Base-by-base conservation (phyloP, 2,797 vertebrate genomes). In the Catostomus latipinnis region DNA sequence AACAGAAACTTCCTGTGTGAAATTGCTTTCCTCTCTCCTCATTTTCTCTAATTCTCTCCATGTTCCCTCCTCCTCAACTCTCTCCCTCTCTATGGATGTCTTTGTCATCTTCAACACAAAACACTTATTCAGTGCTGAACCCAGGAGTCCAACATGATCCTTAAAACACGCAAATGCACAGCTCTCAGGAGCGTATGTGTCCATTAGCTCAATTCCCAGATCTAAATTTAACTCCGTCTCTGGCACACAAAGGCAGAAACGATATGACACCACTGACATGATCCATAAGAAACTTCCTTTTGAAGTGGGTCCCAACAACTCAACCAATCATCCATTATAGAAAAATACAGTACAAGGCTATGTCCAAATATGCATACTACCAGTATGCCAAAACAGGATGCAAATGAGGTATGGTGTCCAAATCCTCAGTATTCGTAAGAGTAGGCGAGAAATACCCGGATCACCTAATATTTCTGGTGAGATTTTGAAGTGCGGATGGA, bases 41-140 rank as follows among this genome's bases (percentile, higher is more conserved):
- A 34, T 87, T 88, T 81, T 81, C 78, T 11, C 83, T 88, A 75
- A 34, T 87, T 88, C 78, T 81, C 78, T 11, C 82, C 88, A 85
- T 86, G 77, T 88, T 88, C 87, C 87, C 78, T 88, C 82, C 82
- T 87, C 88, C 77, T 87, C 85, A 85, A 89, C 81, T 76, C 84
- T 84, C 88, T 84, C 79, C 81, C 60, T 85, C 89, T 93, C 92
- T 93, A 92, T 93, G 87, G 90, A 90, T 88, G 90, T 89, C 93
- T 94, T 94, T 93, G 93, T 94, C 88, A 72, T 87, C 76, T 46
- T 83, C 85, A 79, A 87, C 88, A 94, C 92, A 94, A 91, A 92
- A 92, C 91, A 90, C 89, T 83, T 90, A 93, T 94, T 94, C 94
- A 93, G 91, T 86, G 73, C 70, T 78, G 81, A 83, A 69, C 70